phyloP scores from a whole-genome alignment of 2,113 vertebrate species.

The Nyctibius bracteatus region DNA sequence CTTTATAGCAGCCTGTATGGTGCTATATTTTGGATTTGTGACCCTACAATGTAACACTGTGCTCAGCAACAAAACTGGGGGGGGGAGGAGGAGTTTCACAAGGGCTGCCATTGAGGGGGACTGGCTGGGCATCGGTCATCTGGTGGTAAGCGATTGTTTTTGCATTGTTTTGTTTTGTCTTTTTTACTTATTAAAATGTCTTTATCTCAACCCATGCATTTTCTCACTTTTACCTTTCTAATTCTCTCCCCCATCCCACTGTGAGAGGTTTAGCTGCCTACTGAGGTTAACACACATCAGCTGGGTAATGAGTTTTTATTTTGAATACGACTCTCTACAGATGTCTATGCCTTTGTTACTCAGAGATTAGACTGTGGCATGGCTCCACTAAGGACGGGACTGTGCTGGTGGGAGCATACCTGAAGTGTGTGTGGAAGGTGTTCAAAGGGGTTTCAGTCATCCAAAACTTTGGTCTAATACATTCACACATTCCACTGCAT shows the following conservation, averaged over 20 bases:
- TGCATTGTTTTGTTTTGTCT: background rate
- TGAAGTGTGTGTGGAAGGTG: background rate
- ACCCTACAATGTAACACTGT: fast-evolving
- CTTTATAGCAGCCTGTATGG: background rate
- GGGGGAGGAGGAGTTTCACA: background rate
- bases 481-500: background rate
- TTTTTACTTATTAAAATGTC: background rate
- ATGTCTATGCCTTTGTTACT: background rate
- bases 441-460: background rate
- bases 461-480: background rate
- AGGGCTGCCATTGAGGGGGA: background rate
- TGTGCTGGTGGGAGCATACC: background rate
- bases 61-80: background rate
- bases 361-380: background rate
- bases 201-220: background rate
- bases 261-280: background rate
- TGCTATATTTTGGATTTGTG: background rate
- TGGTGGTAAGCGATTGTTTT: background rate
- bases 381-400: background rate
- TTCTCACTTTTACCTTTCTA: background rate
- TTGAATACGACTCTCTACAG: fast-evolving
- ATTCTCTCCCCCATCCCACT: background rate
- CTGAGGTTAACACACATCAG: background rate
- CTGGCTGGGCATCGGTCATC: background rate
- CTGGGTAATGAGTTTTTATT: background rate